phyloP scores from a whole-genome alignment of 2,113 vertebrate genomes.

The Copsychus sechellarum region DNA sequence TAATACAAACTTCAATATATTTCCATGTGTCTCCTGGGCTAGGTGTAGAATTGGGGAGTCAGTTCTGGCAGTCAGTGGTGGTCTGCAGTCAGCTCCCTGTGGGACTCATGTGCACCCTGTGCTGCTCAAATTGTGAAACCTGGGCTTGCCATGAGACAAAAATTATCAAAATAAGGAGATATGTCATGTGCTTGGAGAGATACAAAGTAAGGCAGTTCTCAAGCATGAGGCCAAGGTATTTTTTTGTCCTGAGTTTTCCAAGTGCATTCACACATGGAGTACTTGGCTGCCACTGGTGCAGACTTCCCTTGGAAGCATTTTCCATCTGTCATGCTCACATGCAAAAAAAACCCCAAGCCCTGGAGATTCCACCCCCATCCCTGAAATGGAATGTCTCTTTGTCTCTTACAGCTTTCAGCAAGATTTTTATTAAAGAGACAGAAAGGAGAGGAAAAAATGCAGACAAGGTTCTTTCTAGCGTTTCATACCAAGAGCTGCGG shows the following conservation, averaged over 20 bases:
- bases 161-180: background rate
- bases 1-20: background rate
- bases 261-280: conserved; percentile 28
- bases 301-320: conserved; percentile 32
- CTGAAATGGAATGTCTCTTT: background rate
- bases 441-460: background rate
- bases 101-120: background rate
- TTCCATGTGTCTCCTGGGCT: background rate
- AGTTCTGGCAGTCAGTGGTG: background rate
- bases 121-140: background rate
- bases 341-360: background rate
- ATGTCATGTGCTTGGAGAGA: background rate
- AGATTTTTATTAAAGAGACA: background rate
- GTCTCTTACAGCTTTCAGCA: background rate
- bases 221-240: background rate
- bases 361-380: background rate
- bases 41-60: background rate
- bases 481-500: background rate
- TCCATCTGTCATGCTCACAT: conserved; percentile 22
- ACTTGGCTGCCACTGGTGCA: conserved; percentile 23
- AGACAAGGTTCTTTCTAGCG: background rate
- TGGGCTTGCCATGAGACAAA: background rate
- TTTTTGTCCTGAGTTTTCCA: background rate
- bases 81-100: background rate
- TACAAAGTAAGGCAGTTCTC: background rate